phyloP scores from a whole-genome alignment of 2,888 invertebrate species.

The Rhagium mordax region DNA sequence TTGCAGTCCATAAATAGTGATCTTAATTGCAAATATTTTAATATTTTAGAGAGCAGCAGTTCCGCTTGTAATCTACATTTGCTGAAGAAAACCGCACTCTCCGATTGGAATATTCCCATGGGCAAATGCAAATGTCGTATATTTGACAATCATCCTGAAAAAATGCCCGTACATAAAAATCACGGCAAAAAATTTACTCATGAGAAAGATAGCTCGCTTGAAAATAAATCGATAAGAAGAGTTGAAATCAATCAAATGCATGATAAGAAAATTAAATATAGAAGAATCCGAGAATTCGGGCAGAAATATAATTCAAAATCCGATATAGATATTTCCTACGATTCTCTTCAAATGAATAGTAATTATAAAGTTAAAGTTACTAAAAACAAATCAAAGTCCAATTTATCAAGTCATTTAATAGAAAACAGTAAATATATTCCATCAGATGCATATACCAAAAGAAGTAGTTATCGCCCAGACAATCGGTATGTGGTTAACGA shows the following conservation, averaged over 20 bases:
- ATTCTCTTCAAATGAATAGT: constrained; percentile 17
- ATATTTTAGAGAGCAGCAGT: constrained; percentile 45
- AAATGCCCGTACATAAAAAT: not conserved
- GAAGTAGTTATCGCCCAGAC: not conserved
- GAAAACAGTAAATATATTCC: not conserved
- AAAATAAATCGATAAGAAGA: not conserved
- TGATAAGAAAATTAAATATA: not conserved
- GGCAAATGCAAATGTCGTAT: not conserved
- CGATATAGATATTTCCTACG: constrained; percentile 37
- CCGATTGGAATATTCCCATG: constrained; percentile 1
- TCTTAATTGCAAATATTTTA: constrained; percentile 42
- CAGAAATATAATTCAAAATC: constrained; percentile 27
- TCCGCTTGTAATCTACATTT: constrained; percentile 48
- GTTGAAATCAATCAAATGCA: not conserved
- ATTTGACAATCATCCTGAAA: not conserved
- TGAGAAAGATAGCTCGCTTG: not conserved
- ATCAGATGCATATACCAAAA: not conserved
- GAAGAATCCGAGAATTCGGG: not conserved
- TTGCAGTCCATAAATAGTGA: constrained; percentile 15
- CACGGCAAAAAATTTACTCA: not conserved
- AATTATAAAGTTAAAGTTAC: not conserved
- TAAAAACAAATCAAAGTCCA: not conserved
- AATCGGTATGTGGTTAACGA: not conserved
- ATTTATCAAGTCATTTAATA: not conserved
- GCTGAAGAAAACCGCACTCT: constrained; percentile 34